phyloP scores from a whole-genome alignment of 2,797 vertebrate species.

The Hypotaenidia okinawae region DNA sequence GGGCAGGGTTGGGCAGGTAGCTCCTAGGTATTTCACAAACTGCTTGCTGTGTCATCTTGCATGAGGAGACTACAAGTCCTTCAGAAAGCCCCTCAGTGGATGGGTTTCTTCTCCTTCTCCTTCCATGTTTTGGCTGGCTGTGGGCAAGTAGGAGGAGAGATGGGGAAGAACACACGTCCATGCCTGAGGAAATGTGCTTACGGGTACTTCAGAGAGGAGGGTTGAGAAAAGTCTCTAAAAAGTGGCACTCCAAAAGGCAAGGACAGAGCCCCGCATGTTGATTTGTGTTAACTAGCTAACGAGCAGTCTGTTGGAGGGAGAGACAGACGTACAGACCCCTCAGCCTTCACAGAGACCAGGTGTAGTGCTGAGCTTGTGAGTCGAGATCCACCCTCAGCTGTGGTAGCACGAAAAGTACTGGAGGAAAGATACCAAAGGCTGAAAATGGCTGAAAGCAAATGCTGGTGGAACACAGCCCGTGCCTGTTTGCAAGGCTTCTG shows the following conservation, averaged over 20 bases:
- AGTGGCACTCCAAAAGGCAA: not conserved
- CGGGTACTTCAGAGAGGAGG: not conserved
- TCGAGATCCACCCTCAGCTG: not conserved
- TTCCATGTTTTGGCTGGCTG: not conserved
- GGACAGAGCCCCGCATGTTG: not conserved
- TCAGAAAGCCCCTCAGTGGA: not conserved
- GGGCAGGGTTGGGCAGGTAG: not conserved
- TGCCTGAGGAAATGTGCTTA: fast-evolving
- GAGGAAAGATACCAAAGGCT: not conserved
- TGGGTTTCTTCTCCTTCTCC: not conserved
- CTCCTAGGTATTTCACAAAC: not conserved
- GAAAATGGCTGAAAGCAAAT: not conserved
- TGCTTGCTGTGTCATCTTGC: not conserved
- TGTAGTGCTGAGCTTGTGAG: not conserved
- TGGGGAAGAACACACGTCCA: fast-evolving
- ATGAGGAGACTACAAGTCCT: not conserved
- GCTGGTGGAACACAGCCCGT: not conserved
- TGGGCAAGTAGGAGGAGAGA: not conserved
- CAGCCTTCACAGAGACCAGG: not conserved
- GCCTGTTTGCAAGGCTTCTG: not conserved
- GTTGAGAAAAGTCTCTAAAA: not conserved
- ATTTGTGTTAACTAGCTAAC: not conserved
- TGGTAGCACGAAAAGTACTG: not conserved
- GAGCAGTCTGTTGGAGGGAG: not conserved
- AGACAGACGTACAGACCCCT: not conserved